Base-by-base conservation (phyloP, 2,797 vertebrate genomes). In the Gobionotothen gibberifrons region DNA sequence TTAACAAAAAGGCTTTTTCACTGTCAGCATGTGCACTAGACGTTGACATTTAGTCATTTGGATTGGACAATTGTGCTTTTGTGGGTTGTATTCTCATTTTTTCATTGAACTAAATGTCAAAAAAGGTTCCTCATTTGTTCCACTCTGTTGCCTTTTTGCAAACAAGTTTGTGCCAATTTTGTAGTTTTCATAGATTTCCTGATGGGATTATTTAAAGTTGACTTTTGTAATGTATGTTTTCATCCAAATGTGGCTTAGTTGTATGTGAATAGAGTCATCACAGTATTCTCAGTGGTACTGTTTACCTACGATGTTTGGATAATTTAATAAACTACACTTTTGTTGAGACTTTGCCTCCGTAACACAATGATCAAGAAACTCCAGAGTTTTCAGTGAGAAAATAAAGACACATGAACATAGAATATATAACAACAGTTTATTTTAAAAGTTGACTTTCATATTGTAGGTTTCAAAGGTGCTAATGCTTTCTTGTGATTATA, bases 361-460 rank as follows among this genome's bases (percentile, higher is more conserved):
- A 19, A 54, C 5, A 54, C 5, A 76, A 51, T 52, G 43, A 72
- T 56, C 21, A 11, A 48, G 16, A 73, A 54, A 39, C 16, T 49
- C 22, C 52, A 63, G 22, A 26, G 48, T 36, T 44, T 80, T 49
- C 21, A 54, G 69, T 29, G 0, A 13, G 11, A 62, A 68, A 76
- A 81, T 29, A 69, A 78, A 86, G 69, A 93, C 69, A 84, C 73
- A 9, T 19, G 29, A 79, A 67, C 54, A 46, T 69, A 74, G 72
- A 90, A 79, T 93, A 75, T 90, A 92, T 93, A 90, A 86, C 72
- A 92, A 93, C 72, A 77, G 75, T 95, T 95, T 94, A 94, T 93
- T 96, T 94, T 79, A 94, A 95, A 95, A 94, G 91, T 83, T 82
- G 81, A 89, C 86, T 90, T 93, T 93, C 83, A 83, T 93, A 88